phyloP scores from a whole-genome alignment of 2,797 vertebrate species.

The Sphenodon punctatus region DNA sequence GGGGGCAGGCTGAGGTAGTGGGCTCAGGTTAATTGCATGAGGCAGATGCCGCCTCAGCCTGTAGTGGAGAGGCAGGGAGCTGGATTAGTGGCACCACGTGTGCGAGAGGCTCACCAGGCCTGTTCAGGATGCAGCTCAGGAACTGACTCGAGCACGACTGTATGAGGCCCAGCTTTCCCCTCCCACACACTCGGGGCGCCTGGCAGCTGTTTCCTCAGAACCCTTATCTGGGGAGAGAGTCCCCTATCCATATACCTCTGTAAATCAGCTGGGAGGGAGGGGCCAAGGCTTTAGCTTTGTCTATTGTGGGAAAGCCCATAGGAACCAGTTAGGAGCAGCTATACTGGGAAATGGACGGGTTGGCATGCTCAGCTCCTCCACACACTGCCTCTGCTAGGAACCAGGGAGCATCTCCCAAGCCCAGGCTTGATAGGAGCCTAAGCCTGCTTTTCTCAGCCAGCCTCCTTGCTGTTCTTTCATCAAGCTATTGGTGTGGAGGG shows the following conservation, averaged over 20 bases:
- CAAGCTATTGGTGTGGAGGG: no score
- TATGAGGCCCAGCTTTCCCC: background rate
- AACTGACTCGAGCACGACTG: background rate
- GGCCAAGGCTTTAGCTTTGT: background rate
- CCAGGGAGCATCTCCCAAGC: no score
- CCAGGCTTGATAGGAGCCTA: no score
- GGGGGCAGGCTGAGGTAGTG: no score
- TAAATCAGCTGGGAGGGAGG: background rate
- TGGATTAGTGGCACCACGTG: background rate
- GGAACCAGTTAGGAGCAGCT: background rate
- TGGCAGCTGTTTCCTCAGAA: background rate
- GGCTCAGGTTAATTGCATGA: background rate
- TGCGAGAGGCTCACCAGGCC: background rate
- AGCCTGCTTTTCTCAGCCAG: no score
- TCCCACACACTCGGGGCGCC: background rate
- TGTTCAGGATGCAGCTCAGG: background rate
- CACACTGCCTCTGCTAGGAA: no score
- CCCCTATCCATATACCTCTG: background rate
- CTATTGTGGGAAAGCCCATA: background rate
- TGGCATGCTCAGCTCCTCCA: no score
- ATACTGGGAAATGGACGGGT: no score
- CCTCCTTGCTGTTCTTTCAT: no score
- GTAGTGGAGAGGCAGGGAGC: background rate
- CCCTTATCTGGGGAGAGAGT: background rate
- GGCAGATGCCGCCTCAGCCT: no score